Conservation (phyloP, 2,888 invertebrate genomes). For the Hololepta plana region DNA sequence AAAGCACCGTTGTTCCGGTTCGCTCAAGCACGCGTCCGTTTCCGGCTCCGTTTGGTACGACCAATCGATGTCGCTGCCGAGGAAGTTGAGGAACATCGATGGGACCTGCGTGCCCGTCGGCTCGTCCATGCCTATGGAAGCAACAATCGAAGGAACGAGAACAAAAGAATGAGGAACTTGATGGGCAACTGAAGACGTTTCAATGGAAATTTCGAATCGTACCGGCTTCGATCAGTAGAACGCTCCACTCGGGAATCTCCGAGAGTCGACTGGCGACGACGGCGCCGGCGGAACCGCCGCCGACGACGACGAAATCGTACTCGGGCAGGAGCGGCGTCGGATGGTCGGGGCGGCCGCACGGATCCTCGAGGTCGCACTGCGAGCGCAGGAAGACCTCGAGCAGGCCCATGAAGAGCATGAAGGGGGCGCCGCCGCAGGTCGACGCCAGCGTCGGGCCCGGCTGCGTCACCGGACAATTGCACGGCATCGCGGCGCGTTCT, state of each 20-base stretch:
- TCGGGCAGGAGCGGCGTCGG: slow-evolving; percentile 36
- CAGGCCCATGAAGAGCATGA: slow-evolving; percentile 80
- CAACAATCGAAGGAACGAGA: slow-evolving; percentile 6
- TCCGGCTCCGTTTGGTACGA: slow-evolving; percentile 74
- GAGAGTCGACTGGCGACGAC: slow-evolving; percentile 54
- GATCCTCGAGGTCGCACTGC: slow-evolving; percentile 76
- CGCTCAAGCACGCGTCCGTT: slow-evolving; percentile 52
- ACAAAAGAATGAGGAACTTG: too few relatives aligned
- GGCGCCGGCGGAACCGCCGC: slow-evolving; percentile 54
- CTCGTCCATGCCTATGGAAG: slow-evolving; percentile 53
- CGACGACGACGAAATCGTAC: slow-evolving; percentile 62
- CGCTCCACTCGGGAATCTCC: slow-evolving; percentile 55
- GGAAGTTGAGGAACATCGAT: slow-evolving; percentile 75
- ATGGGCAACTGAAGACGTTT: too few relatives aligned
- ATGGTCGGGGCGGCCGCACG: slow-evolving; percentile 58
- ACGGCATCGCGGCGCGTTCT: too few relatives aligned
- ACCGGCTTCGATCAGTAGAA: slow-evolving; percentile 58
- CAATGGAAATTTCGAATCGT: slow-evolving; percentile 7
- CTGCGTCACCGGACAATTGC: slow-evolving; percentile 67
- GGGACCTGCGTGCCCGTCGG: slow-evolving; percentile 80
- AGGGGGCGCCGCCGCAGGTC: slow-evolving; percentile 68
- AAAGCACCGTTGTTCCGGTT: slow-evolving; percentile 51
- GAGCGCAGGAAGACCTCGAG: slow-evolving; percentile 71
- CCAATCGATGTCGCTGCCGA: slow-evolving; percentile 79
- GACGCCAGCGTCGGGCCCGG: slow-evolving; percentile 69